These are phyloP conservation scores for Bucorvus abyssinicus DNA, from an alignment of 2,797 vertebrate genomes.

Conservation along the genomic window DNA sequence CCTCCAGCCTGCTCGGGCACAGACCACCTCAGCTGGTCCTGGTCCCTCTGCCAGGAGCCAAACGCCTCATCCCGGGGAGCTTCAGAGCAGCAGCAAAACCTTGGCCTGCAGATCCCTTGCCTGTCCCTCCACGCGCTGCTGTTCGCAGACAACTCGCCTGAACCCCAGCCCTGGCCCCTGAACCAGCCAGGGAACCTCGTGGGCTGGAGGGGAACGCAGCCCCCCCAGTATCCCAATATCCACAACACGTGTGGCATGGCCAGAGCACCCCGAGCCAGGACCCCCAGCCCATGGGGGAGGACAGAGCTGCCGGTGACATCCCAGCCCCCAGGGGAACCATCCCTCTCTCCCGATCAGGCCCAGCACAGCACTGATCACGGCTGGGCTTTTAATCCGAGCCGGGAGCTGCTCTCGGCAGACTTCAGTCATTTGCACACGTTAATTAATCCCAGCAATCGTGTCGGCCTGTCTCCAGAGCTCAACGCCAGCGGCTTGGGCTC, in stretches of 20 bases:
- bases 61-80: fast-evolving
- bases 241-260: fast-evolving
- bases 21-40: no score
- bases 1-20: no score
- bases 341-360: neutral
- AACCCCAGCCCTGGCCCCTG: neutral
- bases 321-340: neutral
- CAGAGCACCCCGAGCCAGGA: fast-evolving
- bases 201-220: fast-evolving
- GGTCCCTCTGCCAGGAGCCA: neutral
- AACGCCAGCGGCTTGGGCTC: neutral
- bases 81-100: neutral
- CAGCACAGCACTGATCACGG: fast-evolving
- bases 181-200: neutral
- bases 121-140: neutral
- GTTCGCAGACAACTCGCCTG: no score
- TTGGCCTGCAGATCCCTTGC: no score
- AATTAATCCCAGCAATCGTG: neutral
- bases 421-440: neutral
- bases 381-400: neutral
- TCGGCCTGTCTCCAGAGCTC: neutral
- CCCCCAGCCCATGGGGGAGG: neutral
- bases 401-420: neutral
- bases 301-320: neutral
- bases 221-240: neutral